A percentile compares a stretch with the other conserved stretches of the same genome.
These are phyloP conservation scores for Malachius bipustulatus DNA, from an alignment of 2,888 invertebrate genomes.

Conservation along the genomic window DNA sequence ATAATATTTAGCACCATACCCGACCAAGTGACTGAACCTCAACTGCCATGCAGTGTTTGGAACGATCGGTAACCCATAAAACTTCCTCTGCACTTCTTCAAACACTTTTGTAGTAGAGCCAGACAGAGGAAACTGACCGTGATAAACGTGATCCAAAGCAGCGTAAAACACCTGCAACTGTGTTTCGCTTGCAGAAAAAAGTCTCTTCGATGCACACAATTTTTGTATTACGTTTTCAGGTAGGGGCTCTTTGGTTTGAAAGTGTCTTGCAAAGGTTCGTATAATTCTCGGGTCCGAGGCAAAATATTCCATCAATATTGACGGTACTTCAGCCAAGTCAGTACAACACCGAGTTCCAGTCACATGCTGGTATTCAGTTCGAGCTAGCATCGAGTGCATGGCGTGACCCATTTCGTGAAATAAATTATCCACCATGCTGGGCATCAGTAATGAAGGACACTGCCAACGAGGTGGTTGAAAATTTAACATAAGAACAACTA, in stretches of 20 bases:
- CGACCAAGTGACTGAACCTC: constrained; percentile 90
- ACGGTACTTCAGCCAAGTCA: constrained; percentile 98
- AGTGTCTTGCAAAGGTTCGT: constrained; percentile 79
- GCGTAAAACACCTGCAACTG: constrained; percentile 84
- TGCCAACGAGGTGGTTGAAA: constrained; percentile 64
- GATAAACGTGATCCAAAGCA: constrained; percentile 82
- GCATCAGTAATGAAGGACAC: constrained; percentile 67
- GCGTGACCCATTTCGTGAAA: constrained; percentile 99
- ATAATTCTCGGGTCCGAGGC: constrained; percentile 78
- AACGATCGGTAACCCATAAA: constrained; percentile 79
- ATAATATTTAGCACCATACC: constrained; percentile 98
- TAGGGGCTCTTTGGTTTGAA: constrained; percentile 74
- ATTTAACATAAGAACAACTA: constrained; percentile 88
- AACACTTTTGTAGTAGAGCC: constrained; percentile 60
- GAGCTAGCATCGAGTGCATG: constrained; percentile 95
- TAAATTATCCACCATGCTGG: constrained; percentile 84
- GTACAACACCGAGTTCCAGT: constrained; percentile 94
- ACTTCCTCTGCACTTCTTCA: constrained; percentile 63
- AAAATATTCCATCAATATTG: constrained; percentile 98
- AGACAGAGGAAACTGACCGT: constrained; percentile 47
- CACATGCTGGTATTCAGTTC: constrained; percentile 92
- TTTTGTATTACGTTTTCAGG: constrained; percentile 67
- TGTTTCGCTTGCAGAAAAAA: constrained; percentile 81
- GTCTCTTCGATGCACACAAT: constrained; percentile 71
- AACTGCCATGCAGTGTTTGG: constrained; percentile 92